Evolutionary conservation across 2,797 vertebrate genomes (phyloP), one percentile per base, ranked within the genome.

Genomic region (Crax fasciolata): DNA sequence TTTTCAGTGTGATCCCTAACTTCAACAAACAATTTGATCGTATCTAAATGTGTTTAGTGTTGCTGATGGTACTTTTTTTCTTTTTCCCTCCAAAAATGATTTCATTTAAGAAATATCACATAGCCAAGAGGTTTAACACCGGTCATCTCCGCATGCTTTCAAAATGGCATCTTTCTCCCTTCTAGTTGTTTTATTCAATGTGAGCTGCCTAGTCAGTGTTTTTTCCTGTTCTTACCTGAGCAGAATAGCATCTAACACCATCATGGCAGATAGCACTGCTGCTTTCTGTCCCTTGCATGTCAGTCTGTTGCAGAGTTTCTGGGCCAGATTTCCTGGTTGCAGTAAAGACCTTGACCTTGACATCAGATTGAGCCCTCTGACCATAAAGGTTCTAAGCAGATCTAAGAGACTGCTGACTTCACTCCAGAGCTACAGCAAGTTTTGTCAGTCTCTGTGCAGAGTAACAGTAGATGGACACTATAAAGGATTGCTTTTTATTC

Each of bases 401-500:
- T 23, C 43, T 67, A 46, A 41, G 46, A 52, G 46, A 54, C 43
- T 74, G 35, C 12, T 76, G n/a, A 58, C 49, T 49, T 87, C 44
- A n/a, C 46, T 61, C 41, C 23, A 72, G 82, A 65, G 54, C 44
- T 80, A 58, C 38, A n/a, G 23, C n/a, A 44, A 73, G 58, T 59
- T 89, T 72, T 84, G 9, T 63, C 52, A 38, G 24, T 54, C 63
- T 70, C 48, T 89, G 20, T 27, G 57, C 44, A 68, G 49, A 6
- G 0, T 68, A 72, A 35, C 9, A 54, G 44, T 41, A 61, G 61
- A 66, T 13, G 84, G 73, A 95, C 14, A 28, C 89, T 94, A 49
- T 72, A 90, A 96, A 95, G 80, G 3, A 39, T 54, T 54, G 5
- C 4, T 30, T 87, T 84, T 86, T 92, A 87, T 88, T 95, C 80